These are phyloP conservation scores for Maccullochella peelii DNA, from an alignment of 2,113 vertebrate species.

Conservation along the genomic window DNA sequence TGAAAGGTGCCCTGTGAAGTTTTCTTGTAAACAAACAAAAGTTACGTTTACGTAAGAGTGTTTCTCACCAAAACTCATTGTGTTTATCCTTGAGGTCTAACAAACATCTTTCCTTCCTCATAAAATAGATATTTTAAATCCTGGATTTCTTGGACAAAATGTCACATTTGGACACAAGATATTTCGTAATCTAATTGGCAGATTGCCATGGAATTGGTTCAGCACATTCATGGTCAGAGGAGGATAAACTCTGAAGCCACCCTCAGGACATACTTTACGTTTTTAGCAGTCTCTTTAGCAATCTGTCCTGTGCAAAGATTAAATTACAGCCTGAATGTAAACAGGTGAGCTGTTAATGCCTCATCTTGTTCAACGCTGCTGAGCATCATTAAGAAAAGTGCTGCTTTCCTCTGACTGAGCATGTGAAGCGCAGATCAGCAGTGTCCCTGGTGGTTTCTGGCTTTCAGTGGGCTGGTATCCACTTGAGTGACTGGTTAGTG, in stretches of 20 bases:
- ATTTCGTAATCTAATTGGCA: not conserved
- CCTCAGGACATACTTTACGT: not conserved
- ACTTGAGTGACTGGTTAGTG: conserved; percentile 43
- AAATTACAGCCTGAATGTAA: conserved; percentile 33
- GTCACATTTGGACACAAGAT: not conserved
- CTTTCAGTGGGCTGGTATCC: conserved; percentile 21
- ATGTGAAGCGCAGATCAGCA: conserved; percentile 26
- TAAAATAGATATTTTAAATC: not conserved
- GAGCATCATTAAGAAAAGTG: conserved; percentile 37
- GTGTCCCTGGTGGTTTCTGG: conserved; percentile 26
- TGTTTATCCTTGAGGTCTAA: not conserved
- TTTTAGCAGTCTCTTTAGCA: not conserved
- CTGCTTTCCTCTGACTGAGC: conserved; percentile 14
- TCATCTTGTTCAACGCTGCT: conserved; percentile 23
- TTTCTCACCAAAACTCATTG: too few species aligned
- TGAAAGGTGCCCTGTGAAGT: too few species aligned
- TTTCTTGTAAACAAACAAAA: too few species aligned
- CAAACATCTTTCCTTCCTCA: not conserved
- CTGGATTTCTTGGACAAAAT: not conserved
- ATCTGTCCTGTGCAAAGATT: not conserved
- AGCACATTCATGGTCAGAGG: not conserved
- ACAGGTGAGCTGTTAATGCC: conserved; percentile 34
- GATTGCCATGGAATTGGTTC: not conserved
- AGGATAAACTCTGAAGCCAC: not conserved
- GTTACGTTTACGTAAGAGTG: not conserved